These are phyloP conservation scores for Montipora sp. DNA, from an alignment of 64 coral and sea anemone genomes.

Conservation along the genomic window DNA sequence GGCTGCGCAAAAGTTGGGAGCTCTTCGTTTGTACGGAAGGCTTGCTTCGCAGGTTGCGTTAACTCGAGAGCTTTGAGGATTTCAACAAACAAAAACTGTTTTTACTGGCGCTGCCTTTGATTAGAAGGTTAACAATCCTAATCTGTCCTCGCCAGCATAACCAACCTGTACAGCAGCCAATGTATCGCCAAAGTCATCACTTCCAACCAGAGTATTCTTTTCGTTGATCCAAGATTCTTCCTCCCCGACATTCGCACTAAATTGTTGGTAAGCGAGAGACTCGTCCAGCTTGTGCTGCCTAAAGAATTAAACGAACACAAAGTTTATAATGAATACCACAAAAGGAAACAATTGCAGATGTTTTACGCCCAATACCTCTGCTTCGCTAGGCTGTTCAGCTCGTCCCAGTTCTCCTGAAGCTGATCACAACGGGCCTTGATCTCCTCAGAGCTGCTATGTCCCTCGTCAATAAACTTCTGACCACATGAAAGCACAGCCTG, in stretches of 20 bases:
- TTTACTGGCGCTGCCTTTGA: no score
- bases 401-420: constrained; percentile 97
- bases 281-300: constrained; percentile 97
- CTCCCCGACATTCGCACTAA: constrained; percentile 99
- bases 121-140: background rate
- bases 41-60: no score
- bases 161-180: constrained; percentile 94
- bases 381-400: constrained; percentile 82
- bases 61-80: no score
- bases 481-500: constrained; percentile 88
- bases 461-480: constrained; percentile 93
- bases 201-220: constrained; percentile 96
- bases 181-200: constrained; percentile 98
- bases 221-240: constrained; percentile 98
- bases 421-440: constrained; percentile 91
- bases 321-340: background rate
- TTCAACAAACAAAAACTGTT: no score
- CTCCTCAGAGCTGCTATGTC: constrained; percentile 88
- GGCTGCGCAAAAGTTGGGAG: no score
- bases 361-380: constrained; percentile 42
- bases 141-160: background rate
- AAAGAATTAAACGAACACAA: background rate
- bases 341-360: background rate
- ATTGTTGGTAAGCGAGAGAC: constrained; percentile 96
- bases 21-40: no score